Evolutionary conservation across 2,797 vertebrate species (phyloP).

Genomic region (Mus spretus): DNA sequence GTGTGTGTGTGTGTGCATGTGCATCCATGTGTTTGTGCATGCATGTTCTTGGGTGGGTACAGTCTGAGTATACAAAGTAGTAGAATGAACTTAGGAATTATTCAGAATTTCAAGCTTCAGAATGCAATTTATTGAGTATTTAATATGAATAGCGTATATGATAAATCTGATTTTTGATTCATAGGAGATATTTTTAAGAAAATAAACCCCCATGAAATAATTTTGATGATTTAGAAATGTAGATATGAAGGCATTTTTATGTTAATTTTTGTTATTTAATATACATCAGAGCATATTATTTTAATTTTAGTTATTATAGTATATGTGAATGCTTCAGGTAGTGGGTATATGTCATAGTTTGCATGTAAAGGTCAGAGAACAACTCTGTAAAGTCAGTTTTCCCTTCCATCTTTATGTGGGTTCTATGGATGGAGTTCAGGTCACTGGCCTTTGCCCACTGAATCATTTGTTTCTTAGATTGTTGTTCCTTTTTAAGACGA

Average conservation of each 20-base stretch:
- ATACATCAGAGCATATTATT: not conserved
- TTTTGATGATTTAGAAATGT: constrained; percentile 9
- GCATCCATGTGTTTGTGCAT: not conserved
- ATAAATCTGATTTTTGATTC: not conserved
- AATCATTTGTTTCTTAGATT: not conserved
- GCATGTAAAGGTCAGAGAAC: not conserved
- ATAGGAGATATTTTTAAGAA: not conserved
- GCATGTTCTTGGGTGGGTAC: not conserved
- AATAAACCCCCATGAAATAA: not conserved
- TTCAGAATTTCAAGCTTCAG: not conserved
- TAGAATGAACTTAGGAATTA: not conserved
- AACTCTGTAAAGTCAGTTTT: not conserved
- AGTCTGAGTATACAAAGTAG: not conserved
- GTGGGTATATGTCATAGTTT: not conserved
- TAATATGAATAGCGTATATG: not conserved
- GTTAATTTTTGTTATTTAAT: not conserved
- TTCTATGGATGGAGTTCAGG: not conserved
- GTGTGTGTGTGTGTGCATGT: not conserved
- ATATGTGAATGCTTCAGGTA: not conserved
- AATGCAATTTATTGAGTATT: not conserved
- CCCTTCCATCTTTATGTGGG: not conserved
- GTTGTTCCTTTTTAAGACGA: not conserved
- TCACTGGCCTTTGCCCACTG: not conserved
- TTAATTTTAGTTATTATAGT: not conserved
- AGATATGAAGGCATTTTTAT: not conserved